These are phyloP conservation scores for Todus mexicanus DNA, from an alignment of 2,797 vertebrate genomes.

Conservation along the genomic window DNA sequence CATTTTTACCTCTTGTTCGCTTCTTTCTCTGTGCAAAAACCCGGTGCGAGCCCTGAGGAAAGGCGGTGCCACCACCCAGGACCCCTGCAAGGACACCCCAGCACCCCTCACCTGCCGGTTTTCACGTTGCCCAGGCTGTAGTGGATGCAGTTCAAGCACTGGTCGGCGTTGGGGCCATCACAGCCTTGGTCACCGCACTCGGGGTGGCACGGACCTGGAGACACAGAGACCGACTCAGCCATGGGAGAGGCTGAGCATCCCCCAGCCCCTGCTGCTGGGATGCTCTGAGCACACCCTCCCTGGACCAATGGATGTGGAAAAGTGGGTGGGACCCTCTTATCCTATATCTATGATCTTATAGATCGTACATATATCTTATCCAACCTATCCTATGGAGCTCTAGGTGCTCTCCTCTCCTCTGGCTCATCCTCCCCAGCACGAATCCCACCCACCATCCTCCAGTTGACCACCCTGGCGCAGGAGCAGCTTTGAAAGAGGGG, in stretches of 20 bases:
- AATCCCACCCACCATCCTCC: background rate
- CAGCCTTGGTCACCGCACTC: constrained; percentile 90
- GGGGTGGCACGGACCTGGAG: constrained; percentile 80
- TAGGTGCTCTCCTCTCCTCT: background rate
- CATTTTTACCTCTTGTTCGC: background rate
- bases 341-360: background rate
- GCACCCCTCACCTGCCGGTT: constrained; percentile 78
- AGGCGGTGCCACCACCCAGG: rapidly evolving
- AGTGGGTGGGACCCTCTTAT: background rate
- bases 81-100: background rate
- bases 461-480: background rate
- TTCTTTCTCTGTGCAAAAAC: background rate
- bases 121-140: constrained; percentile 85
- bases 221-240: background rate
- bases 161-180: constrained; percentile 81
- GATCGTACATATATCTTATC: background rate
- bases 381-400: background rate
- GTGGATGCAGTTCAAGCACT: constrained; percentile 91
- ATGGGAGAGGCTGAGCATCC: background rate
- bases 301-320: rapidly evolving
- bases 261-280: background rate
- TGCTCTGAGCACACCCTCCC: background rate
- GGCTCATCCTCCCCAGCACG: background rate
- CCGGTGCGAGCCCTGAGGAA: background rate
- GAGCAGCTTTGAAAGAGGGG: background rate